Percentiles rank a stretch among this genome's conserved stretches.
phyloP scores from a whole-genome alignment of 2,888 invertebrate species.

The Cephonodes hylas region DNA sequence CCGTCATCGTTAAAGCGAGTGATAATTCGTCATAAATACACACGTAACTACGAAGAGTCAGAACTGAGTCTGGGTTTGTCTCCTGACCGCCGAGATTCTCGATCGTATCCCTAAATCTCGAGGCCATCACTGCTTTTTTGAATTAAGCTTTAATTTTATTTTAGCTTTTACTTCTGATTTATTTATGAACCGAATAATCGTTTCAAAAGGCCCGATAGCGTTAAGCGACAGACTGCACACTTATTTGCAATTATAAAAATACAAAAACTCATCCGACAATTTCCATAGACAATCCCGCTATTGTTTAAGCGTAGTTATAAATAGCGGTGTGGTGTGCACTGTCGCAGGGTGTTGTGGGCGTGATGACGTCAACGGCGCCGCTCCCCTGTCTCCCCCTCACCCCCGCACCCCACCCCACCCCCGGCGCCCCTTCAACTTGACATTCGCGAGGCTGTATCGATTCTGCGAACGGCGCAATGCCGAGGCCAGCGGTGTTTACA shows the following conservation, averaged over 20 bases:
- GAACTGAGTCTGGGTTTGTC: no score
- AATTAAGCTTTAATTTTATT: no score
- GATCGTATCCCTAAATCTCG: no score
- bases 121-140: no score
- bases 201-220: background rate
- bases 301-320: background rate
- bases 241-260: no score
- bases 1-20: no score
- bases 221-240: background rate
- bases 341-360: constrained; percentile 36
- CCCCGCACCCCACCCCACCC: constrained; percentile 13
- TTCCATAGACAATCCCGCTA: background rate
- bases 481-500: constrained; percentile 51
- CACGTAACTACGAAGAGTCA: no score
- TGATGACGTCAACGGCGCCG: constrained; percentile 48
- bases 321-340: constrained; percentile 17
- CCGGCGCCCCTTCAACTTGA: constrained; percentile 59
- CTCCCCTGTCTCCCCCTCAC: constrained; percentile 17
- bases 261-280: background rate
- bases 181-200: no score
- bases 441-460: constrained; percentile 59
- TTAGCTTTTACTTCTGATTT: no score
- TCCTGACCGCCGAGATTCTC: no score
- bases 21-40: no score
- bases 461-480: constrained; percentile 41